Conservation (phyloP, 2,888 invertebrate genomes). For the Spodoptera exigua region DNA sequence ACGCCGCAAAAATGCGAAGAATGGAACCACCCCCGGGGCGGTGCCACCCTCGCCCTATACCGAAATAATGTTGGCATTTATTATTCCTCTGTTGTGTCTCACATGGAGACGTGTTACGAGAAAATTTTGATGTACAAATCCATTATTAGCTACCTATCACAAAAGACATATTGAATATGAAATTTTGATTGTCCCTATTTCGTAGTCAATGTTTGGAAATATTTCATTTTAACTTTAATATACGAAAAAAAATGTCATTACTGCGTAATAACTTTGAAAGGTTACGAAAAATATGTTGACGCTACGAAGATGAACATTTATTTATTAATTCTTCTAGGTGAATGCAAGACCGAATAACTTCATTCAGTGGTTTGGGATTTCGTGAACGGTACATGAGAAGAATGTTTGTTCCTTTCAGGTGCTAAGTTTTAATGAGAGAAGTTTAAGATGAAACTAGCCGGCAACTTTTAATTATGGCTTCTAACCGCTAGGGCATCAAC, state of each 20-base stretch:
- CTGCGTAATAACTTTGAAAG: constrained; percentile 3
- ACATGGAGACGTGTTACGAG: constrained; percentile 56
- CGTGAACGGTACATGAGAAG: constrained; percentile 70
- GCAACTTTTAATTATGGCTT: constrained; percentile 84
- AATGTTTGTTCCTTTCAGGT: constrained; percentile 82
- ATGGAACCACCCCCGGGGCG: constrained; percentile 61
- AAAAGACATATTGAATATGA: constrained; percentile 51
- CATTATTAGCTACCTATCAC: constrained; percentile 61
- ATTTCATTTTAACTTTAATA: constrained; percentile 49
- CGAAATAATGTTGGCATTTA: constrained; percentile 67
- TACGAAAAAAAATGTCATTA: constrained; percentile 12
- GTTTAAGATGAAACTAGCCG: constrained; percentile 82
- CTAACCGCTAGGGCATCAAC: constrained; percentile 73
- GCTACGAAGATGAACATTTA: background rate
- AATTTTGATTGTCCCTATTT: constrained; percentile 38
- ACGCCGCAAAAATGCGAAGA: constrained; percentile 77
- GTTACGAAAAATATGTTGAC: background rate
- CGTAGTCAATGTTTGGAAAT: constrained; percentile 27
- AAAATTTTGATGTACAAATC: constrained; percentile 59
- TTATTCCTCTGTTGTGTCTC: constrained; percentile 63
- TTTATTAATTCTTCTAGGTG: constrained; percentile 3
- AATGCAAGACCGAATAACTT: constrained; percentile 21
- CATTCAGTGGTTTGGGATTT: constrained; percentile 69
- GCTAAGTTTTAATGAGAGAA: constrained; percentile 86
- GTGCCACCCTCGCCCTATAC: constrained; percentile 53